phyloP scores from a whole-genome alignment of 2,113 vertebrate genomes.

The Morone saxatilis region DNA sequence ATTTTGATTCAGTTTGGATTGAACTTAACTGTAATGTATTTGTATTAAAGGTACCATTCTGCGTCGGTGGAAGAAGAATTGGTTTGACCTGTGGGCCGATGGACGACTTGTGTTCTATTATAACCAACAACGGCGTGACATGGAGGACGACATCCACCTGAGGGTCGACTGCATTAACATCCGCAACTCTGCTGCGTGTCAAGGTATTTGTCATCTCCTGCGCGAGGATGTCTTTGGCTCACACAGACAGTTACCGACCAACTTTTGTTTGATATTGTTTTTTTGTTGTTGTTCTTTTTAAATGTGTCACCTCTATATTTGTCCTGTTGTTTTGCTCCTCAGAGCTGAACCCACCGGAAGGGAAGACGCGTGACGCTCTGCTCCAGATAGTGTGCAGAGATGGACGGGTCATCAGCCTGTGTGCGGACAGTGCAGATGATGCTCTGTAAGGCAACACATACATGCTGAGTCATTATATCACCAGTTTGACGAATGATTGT shows the following conservation, averaged over 20 bases:
- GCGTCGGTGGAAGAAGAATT: conserved; percentile 97
- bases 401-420: conserved; percentile 92
- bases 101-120: conserved; percentile 94
- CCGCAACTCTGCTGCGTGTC: conserved; percentile 88
- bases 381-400: conserved; percentile 95
- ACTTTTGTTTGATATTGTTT: background rate
- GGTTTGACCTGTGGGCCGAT: conserved; percentile 96
- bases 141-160: conserved; percentile 96
- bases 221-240: background rate
- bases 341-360: conserved; percentile 94
- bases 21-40: background rate
- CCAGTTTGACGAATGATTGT: background rate
- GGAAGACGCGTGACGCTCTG: conserved; percentile 90
- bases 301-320: background rate
- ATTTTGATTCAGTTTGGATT: background rate
- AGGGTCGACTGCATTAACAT: conserved; percentile 93
- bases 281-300: background rate
- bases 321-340: background rate
- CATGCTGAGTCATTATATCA: background rate
- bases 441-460: conserved; percentile 88
- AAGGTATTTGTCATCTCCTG: conserved; percentile 82
- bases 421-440: conserved; percentile 94
- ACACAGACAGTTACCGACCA: background rate
- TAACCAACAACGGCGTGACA: conserved; percentile 88
- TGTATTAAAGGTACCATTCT: conserved; percentile 89